Base-by-base conservation (phyloP, 2,113 vertebrate species). In the Cyprinodon brontotheroides region DNA sequence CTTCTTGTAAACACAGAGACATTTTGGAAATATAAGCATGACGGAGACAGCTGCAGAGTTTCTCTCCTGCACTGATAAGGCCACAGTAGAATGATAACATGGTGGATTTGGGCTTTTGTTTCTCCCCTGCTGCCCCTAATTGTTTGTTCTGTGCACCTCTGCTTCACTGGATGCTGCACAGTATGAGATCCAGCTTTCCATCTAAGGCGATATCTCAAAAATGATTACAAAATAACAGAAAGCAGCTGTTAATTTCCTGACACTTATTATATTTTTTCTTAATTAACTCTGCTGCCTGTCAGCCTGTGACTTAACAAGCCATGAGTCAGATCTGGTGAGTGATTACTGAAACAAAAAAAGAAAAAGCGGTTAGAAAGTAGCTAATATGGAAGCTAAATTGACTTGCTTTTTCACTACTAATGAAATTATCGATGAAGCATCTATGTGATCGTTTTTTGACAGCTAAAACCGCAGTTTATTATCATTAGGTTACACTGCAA, bases 161-260 rank as follows among this genome's bases (percentile, higher is more conserved):
- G 86, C 86, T 89, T 77, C 76, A 72, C 3, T 81, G 87, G 89
- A 65, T 77, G 66, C 78, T 70, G 83, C 64, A 77, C 80, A 78
- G 79, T 72, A 70, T 59, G 81, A 68, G 65, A 39, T 40, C 67
- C 78, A 70, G 38, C 75, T 79, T 84, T 82, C 87, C 84, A 90
- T 88, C 81, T 78, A 61, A 66, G 75, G 78, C 72, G 71, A 72
- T 39, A 22, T 78, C 82, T 90, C 87, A 87, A 91, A 29, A 90
- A 91, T 82, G 9, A 20, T 77, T 75, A 64, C 75, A 68, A 83
- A 86, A 89, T 87, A 84, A 85, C 74, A 75, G 86, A 71, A 41
- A 76, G 76, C 66, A 75, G 86, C 86, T 81, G 88, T 89, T 91
- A 89, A 92, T 86, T 87, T 77, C 77, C 86, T 63, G 17, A 68